Evolutionary conservation across 2,113 vertebrate genomes (phyloP), one percentile per base, ranked within the genome.

Genomic region (Egretta garzetta): DNA sequence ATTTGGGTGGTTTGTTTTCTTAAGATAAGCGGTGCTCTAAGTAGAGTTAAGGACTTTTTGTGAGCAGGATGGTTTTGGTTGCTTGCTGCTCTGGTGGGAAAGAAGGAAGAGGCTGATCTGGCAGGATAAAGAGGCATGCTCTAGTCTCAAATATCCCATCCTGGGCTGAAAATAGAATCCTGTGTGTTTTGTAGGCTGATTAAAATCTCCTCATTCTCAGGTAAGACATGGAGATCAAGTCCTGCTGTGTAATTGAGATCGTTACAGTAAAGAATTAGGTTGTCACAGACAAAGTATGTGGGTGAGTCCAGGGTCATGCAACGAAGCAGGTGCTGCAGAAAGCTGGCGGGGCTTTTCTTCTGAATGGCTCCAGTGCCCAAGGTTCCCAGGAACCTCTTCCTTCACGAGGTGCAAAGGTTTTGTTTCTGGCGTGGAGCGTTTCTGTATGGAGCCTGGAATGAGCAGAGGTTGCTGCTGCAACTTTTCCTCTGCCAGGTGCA

Each of bases 131-230:
- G 47, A 56, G 63, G 41, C 0, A 0, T 37, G 45, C 53, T 70
- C 19, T 35, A 8, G 49, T 73, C 77, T 96, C 97, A 90, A 17
- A 55, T 97, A 80, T 83, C 95, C 2, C 0, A 39, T 45, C 35
- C 59, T 17, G 37, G 45, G 62, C 93, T 93, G 95, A 88, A 97
- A 96, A 94, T 83, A 92, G 88, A 88, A 73, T n/a, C 70, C 79
- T 2, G 9, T 73, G 88, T 80, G 47, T 90, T 96, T 76, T 71
- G 53, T 59, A 49, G 86, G 93, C 88, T 84, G 95, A 96, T 91
- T 62, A 84, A 60, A 63, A 96, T 94, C 96, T 91, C 53, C 66
- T 39, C 6, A 3, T 79, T 72, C 95, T 64, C 49, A n/a, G 80
- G 77, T 63, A 85, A 85, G 93, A 56, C 56, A 1, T 7, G 58